Base-by-base conservation (phyloP, 2,797 vertebrate genomes). In the Rhinella marina region DNA sequence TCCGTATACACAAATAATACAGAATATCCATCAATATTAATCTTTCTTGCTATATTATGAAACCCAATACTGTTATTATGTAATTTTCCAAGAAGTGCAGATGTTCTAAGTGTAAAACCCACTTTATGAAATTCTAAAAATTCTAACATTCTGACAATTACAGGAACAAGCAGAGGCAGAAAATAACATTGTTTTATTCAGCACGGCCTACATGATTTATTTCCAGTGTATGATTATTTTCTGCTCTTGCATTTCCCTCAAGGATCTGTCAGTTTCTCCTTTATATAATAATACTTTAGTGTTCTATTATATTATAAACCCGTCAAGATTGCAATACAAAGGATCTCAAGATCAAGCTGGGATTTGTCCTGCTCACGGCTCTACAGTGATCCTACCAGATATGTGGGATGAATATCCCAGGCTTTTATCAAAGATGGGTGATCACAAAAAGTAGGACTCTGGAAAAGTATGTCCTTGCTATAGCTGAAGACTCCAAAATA, bases 171-270 rank as follows among this genome's bases (percentile, higher is more conserved):
- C 54, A 79, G 27, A 57, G 52, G 77, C 54, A 59, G 52, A 79
- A 59, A 79, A 59, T 79, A 79, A 29, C 77, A 79, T 79, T 29
- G 57, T 79, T 79, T 57, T 57, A 59, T 59, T 59, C 50, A 17
- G 52, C 27, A 13, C 77, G 57, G 77, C 77, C 77, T 79, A 59
- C 77, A 59, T 79, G 52, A 79, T 79, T 79, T 79, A 79, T 79
- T 79, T 59, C 77, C 77, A 79, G 77, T 59, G 77, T 79, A 29
- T 77, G 75, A 77, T 79, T 57, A 79, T 79, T 59, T 79, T 79
- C 54, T 79, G 52, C 77, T 79, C 54, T 59, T 17, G 25, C 54
- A 57, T 79, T 56, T 79, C 77, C 54, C 41, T 54, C 77, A 59
- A 57, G 77, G 77, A 79, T 57, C 54, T 79, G 77, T 79, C 77